Conservation (phyloP, 2,113 vertebrate genomes). For the Vulpes ferrilata region DNA sequence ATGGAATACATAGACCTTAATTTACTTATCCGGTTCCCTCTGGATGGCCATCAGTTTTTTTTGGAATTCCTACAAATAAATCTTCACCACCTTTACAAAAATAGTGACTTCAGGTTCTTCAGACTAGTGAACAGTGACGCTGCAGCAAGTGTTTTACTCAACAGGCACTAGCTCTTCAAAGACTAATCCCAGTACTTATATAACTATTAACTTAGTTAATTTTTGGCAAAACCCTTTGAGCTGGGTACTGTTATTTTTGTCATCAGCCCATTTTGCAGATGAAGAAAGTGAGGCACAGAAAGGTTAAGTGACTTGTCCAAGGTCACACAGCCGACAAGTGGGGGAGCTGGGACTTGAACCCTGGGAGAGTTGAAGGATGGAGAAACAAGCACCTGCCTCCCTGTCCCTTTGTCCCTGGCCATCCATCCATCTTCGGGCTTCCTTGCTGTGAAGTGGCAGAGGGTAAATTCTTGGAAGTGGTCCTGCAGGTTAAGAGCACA, state of each 20-base stretch:
- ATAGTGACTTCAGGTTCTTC: background rate
- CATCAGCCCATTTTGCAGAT: background rate
- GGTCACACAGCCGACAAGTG: background rate
- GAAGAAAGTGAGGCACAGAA: slow-evolving; percentile 28
- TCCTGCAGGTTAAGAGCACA: background rate
- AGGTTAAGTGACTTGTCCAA: background rate
- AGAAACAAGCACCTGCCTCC: background rate
- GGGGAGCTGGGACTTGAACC: background rate
- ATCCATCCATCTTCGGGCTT: accelerated
- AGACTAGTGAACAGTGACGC: background rate
- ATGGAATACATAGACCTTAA: background rate
- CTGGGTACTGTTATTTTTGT: background rate
- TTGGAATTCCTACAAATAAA: background rate
- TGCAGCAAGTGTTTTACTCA: background rate
- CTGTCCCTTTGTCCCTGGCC: background rate
- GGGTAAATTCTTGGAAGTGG: background rate
- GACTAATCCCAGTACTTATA: background rate
- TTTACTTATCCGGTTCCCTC: background rate
- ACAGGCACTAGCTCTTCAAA: background rate
- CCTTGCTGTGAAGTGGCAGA: background rate
- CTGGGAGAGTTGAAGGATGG: background rate
- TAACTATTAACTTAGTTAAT: background rate
- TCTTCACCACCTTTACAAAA: background rate
- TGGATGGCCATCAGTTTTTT: slow-evolving; percentile 13
- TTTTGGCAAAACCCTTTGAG: background rate